phyloP scores from a whole-genome alignment of 2,113 vertebrate species.

The Ptilorrhoa leucosticta region DNA sequence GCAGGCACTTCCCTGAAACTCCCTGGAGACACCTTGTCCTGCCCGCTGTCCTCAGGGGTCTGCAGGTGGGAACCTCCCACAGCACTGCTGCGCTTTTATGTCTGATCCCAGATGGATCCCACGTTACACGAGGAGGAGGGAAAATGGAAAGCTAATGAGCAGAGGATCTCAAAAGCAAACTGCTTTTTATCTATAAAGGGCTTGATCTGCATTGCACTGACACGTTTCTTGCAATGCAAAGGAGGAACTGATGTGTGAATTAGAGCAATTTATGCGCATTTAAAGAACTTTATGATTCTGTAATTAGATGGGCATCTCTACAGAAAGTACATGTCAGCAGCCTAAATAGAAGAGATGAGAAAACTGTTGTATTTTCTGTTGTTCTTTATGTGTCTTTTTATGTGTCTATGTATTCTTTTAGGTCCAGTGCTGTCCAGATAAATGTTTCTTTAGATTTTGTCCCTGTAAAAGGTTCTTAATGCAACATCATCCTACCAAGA shows the following conservation, averaged over 20 bases:
- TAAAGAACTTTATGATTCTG: background rate
- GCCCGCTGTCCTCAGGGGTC: background rate
- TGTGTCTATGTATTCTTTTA: background rate
- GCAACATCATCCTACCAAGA: background rate
- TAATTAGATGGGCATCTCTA: background rate
- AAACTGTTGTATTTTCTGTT: background rate
- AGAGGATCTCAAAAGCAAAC: background rate
- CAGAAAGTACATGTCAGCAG: background rate
- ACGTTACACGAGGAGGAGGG: background rate
- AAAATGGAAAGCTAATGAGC: background rate
- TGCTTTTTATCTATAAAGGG: background rate
- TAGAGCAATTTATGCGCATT: background rate
- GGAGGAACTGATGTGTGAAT: background rate
- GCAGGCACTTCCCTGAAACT: background rate
- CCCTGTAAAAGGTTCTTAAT: background rate
- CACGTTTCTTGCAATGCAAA: background rate
- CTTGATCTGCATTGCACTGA: background rate
- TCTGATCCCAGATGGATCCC: background rate
- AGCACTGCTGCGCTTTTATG: rapidly evolving
- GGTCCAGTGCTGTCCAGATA: background rate
- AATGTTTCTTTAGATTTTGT: background rate
- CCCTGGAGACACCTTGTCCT: background rate
- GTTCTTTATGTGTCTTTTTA: background rate
- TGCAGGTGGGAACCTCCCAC: background rate
- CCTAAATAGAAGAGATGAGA: background rate